phyloP scores from a whole-genome alignment of 2,113 vertebrate species.

The Albula goreensis region DNA sequence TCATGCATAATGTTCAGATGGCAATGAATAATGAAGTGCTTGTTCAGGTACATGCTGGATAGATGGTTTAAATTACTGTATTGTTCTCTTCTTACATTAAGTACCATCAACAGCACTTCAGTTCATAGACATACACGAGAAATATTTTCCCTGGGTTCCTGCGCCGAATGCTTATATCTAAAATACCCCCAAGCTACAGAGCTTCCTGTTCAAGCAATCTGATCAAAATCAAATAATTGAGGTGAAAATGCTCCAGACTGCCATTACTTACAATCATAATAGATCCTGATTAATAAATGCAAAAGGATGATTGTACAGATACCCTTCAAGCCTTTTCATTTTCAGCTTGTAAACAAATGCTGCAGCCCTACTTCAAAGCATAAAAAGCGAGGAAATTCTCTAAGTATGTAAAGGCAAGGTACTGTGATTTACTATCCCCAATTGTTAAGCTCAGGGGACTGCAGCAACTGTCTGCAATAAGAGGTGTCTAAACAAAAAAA shows the following conservation, averaged over 20 bases:
- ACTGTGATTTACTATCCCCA: not conserved
- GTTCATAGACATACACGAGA: not conserved
- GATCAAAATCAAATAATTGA: constrained; percentile 45
- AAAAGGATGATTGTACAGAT: no score
- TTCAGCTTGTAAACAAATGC: not conserved
- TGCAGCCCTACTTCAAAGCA: not conserved
- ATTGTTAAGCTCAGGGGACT: constrained; percentile 5
- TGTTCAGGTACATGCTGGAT: not conserved
- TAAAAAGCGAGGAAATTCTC: constrained; percentile 23
- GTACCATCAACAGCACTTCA: constrained; percentile 2
- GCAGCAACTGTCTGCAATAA: constrained; percentile 34
- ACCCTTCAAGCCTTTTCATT: not conserved
- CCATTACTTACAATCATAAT: not conserved
- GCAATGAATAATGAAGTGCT: not conserved
- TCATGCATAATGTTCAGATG: not conserved
- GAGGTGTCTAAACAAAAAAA: not conserved
- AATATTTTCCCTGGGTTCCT: not conserved
- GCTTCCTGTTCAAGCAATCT: constrained; percentile 39
- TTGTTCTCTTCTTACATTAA: not conserved
- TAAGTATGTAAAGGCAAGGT: not conserved
- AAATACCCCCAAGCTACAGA: constrained; percentile 42
- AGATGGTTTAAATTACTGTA: not conserved
- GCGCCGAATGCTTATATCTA: not conserved
- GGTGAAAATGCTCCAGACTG: not conserved
- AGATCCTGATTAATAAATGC: not conserved